Evolutionary conservation across 1,140 invertebrate genomes (phyloP).

Genomic region (Drosophila rufa): DNA sequence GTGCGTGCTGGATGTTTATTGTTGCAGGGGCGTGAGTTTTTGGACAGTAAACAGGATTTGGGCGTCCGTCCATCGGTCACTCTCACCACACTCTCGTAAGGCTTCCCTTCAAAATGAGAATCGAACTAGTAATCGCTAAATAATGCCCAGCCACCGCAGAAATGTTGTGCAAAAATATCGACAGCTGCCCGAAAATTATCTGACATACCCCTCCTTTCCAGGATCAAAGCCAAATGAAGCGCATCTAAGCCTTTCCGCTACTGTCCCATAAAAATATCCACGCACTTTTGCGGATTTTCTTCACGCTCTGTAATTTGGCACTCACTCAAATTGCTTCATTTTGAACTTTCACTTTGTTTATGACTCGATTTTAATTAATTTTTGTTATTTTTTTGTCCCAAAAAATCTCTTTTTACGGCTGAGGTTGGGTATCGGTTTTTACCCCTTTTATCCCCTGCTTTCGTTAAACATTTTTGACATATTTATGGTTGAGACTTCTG

Average conservation of each 20-base stretch:
- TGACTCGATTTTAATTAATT: slow-evolving; percentile 73
- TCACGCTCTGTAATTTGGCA: slow-evolving; percentile 53
- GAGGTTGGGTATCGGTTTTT: slow-evolving; percentile 27
- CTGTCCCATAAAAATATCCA: slow-evolving; percentile 50
- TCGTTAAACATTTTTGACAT: slow-evolving; percentile 51
- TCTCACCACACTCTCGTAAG: slow-evolving; percentile 33
- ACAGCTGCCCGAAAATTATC: slow-evolving; percentile 47
- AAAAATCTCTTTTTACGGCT: slow-evolving; percentile 12
- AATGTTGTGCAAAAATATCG: slow-evolving; percentile 54
- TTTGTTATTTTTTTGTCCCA: slow-evolving; percentile 53
- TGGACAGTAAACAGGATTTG: slow-evolving; percentile 57
- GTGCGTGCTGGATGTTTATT: slow-evolving; percentile 37
- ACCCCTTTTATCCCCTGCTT: slow-evolving; percentile 56
- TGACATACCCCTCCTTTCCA: not conserved
- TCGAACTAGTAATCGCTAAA: slow-evolving; percentile 69
- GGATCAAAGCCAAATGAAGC: slow-evolving; percentile 49
- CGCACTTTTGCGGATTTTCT: slow-evolving; percentile 63
- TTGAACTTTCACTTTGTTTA: slow-evolving; percentile 76
- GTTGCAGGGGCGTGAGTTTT: slow-evolving; percentile 53
- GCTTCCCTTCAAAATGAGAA: slow-evolving; percentile 22
- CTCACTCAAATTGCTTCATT: slow-evolving; percentile 74
- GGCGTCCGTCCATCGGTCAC: slow-evolving; percentile 31
- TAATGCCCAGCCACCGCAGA: slow-evolving; percentile 60
- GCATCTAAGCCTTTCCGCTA: slow-evolving; percentile 55
- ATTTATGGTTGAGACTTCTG: slow-evolving; percentile 60